Evolutionary conservation across 2,113 vertebrate species (phyloP), one percentile per base, ranked within the genome.

Genomic region (Athene noctua): DNA sequence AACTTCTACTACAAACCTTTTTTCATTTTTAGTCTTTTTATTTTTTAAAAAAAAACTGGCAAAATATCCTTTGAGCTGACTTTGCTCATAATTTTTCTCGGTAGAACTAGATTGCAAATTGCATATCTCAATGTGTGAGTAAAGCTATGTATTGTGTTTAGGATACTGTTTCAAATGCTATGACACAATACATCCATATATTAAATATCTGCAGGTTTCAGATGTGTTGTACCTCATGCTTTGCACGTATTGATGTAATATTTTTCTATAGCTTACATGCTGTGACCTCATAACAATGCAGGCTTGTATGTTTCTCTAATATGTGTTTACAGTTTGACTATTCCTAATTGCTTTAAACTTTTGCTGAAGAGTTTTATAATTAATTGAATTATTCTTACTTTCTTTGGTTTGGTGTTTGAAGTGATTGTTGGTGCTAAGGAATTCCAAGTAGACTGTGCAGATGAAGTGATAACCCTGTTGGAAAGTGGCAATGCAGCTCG

Each of bases 341-440:
- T 86, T 79, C 18, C 36, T 91, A 77, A 92, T 34, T 84, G 72
- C 30, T 95, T 42, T 92, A 89, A 78, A 79, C 47, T 87, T 92
- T 80, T 82, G 61, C 74, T 80, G 44, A 72, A 86, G 57, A 90
- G 20, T 78, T 78, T 88, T 94, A 40, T 20, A 77, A 94, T 96
- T 83, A 88, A 96, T 82, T 18, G 4, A 84, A 40, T 87, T 78
- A 52, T 90, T 88, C 52, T 71, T 80, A 8, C 34, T 95, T 86
- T 86, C 70, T 92, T 91, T 92, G 38, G 16, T 29, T 96, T 96
- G 84, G 4, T 96, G 40, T 96, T 97, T 97, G 71, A 88, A 99
- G 99, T 99, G 93, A 98, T 99, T 94, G 96, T 98, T 4, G 99
- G 99, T 67, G 98, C 98, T 91, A 99, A 98, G 90, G 99, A 99